These are phyloP conservation scores for Pangasianodon gigas DNA, from an alignment of 2,113 vertebrate genomes.

Conservation along the genomic window DNA sequence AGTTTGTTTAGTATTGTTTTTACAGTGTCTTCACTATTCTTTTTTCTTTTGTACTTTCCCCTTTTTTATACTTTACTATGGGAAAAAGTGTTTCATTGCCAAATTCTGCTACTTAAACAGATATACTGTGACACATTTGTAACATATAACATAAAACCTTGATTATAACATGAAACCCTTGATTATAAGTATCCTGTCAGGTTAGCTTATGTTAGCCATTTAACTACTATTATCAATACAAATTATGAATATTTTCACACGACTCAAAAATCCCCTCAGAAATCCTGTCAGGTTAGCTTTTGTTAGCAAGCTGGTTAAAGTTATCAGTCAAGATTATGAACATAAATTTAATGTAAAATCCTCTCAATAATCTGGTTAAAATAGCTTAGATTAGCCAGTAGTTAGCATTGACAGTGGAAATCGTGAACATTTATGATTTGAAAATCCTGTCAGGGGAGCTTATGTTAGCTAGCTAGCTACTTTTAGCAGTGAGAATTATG, in stretches of 20 bases:
- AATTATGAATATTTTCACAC: neutral
- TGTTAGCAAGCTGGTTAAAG: neutral
- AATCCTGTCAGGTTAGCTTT: neutral
- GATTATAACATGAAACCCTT: neutral
- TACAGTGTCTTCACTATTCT: neutral
- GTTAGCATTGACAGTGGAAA: neutral
- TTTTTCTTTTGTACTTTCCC: neutral
- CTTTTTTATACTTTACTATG: neutral
- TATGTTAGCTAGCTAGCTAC: neutral
- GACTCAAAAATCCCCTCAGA: neutral
- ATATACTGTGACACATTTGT: neutral
- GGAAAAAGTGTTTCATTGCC: neutral
- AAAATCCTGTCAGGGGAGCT: neutral
- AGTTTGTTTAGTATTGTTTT: too few species aligned
- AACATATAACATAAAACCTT: neutral
- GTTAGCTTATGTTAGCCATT: neutral
- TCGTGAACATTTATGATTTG: neutral
- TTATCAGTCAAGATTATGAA: neutral
- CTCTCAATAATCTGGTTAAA: neutral
- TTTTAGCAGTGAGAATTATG: neutral
- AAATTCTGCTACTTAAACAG: neutral
- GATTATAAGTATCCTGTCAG: neutral
- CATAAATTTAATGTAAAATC: neutral
- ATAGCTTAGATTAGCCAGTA: neutral
- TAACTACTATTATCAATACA: neutral